Conservation (phyloP, 92 coral and sea anemone species). For the Desmophyllum pertusum region DNA sequence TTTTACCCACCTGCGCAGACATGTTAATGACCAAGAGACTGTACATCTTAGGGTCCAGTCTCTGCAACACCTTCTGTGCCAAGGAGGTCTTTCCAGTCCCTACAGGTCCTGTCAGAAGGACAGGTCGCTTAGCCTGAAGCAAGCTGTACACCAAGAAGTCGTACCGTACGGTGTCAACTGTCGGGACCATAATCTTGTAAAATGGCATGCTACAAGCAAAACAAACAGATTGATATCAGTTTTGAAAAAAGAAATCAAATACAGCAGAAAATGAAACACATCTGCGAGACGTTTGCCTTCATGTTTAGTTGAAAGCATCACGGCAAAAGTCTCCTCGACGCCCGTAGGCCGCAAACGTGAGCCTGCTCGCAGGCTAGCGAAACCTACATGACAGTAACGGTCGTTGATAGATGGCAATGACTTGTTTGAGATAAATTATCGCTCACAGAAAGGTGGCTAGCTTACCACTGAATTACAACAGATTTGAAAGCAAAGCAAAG, state of each 20-base stretch:
- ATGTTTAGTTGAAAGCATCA: too few species aligned
- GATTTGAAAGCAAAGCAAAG: neutral
- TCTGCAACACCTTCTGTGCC: slow-evolving; percentile 95
- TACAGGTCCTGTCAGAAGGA: slow-evolving; percentile 95
- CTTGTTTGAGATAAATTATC: neutral
- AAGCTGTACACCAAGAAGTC: slow-evolving; percentile 98
- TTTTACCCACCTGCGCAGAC: slow-evolving; percentile 84
- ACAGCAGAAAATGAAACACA: too few species aligned
- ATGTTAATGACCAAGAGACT: slow-evolving; percentile 88
- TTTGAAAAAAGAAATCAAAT: neutral
- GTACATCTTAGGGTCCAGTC: slow-evolving; percentile 95
- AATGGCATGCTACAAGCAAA: slow-evolving; percentile 77
- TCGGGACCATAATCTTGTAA: slow-evolving; percentile 99
- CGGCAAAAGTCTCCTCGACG: too few species aligned
- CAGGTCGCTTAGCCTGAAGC: slow-evolving; percentile 97
- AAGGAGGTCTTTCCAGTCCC: slow-evolving; percentile 99
- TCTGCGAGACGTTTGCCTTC: too few species aligned
- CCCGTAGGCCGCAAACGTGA: too few species aligned
- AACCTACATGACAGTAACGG: too few species aligned
- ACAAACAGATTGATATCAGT: neutral
- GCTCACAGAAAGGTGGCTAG: neutral
- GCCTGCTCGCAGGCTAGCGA: too few species aligned
- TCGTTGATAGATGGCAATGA: too few species aligned
- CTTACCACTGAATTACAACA: neutral
- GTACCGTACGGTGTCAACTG: slow-evolving; percentile 98